A percentile compares a stretch with the other conserved stretches of the same genome.
phyloP scores from a whole-genome alignment of 1,140 invertebrate genomes.

The Apis laboriosa region DNA sequence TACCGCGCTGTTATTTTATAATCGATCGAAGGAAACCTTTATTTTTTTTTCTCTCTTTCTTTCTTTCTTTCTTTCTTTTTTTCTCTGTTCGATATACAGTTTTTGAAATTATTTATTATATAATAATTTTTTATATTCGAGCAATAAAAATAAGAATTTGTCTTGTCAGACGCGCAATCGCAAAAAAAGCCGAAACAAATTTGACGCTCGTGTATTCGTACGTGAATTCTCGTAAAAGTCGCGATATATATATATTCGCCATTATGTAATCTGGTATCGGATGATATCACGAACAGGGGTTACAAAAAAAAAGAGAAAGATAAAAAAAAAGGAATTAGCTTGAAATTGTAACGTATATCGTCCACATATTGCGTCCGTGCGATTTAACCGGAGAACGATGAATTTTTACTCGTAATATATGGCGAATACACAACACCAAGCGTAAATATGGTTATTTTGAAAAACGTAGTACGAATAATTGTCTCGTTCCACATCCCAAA shows the following conservation, averaged over 20 bases:
- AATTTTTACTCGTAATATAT: constrained; percentile 61
- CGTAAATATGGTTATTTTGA: constrained; percentile 65
- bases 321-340: neutral
- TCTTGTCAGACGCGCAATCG: neutral
- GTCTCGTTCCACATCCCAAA: constrained; percentile 65
- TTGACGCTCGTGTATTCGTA: too few species aligned
- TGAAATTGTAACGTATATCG: neutral
- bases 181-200: neutral
- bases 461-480: constrained; percentile 70
- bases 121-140: neutral
- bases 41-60: neutral
- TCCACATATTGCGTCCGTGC: neutral
- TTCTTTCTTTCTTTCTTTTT: neutral
- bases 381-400: neutral
- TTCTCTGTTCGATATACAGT: neutral
- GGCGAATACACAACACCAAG: constrained; percentile 59
- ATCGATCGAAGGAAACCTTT: constrained; percentile 46
- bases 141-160: neutral
- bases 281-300: neutral
- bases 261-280: neutral
- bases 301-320: neutral
- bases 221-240: constrained; percentile 7
- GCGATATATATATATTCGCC: neutral
- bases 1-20: constrained; percentile 64
- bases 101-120: neutral